Percentiles rank a stretch among this genome's conserved stretches.
These are phyloP conservation scores for Noctua comes DNA, from an alignment of 2,888 invertebrate species.

Conservation along the genomic window DNA sequence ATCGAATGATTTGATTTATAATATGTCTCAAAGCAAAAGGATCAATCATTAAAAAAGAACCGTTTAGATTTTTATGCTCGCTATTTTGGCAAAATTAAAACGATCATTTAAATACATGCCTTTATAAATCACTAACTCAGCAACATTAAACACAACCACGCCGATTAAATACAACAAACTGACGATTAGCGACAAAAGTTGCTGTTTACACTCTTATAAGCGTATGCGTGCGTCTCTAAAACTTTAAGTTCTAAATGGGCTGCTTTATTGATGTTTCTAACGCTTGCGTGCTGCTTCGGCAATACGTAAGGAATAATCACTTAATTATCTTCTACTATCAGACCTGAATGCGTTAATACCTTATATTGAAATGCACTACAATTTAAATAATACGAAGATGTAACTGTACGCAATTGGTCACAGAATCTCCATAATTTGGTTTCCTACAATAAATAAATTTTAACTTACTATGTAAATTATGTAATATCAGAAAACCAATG, in stretches of 20 bases:
- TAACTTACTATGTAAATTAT: background rate
- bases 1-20: too few species aligned
- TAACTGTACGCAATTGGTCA: background rate
- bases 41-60: too few species aligned
- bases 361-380: background rate
- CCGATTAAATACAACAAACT: too few species aligned
- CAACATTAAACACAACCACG: too few species aligned
- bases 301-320: too few species aligned
- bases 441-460: background rate
- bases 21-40: too few species aligned
- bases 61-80: too few species aligned
- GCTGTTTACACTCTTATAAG: background rate
- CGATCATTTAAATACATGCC: too few species aligned
- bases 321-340: too few species aligned
- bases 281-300: background rate
- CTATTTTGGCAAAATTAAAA: too few species aligned
- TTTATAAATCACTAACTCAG: too few species aligned
- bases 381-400: background rate
- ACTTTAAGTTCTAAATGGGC: background rate
- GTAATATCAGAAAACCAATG: background rate
- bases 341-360: background rate
- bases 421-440: background rate
- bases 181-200: too few species aligned
- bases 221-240: background rate
- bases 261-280: background rate